Base-by-base conservation (phyloP, 2,797 vertebrate species). In the Anguilla marmorata region DNA sequence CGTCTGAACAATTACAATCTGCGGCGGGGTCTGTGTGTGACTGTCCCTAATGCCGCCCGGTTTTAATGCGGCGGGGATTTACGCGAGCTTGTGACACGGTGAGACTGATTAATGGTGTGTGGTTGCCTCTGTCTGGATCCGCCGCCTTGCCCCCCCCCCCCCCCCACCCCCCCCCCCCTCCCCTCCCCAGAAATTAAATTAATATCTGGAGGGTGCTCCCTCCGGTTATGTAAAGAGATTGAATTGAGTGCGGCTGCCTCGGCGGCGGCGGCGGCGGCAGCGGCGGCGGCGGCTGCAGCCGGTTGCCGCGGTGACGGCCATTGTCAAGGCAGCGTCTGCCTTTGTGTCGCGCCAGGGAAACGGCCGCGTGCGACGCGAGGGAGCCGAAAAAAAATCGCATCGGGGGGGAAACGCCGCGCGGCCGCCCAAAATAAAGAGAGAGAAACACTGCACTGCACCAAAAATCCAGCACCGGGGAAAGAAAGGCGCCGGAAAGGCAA, bases 91-190 rank as follows among this genome's bases (percentile, higher is more conserved):
- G 48, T 54, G 83, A 84, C 83, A 54, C 50, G n/a, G 50, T 8
- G 45, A 84, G 83, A 84, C 83, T 84, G 83, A 84, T 84, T 84
- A 84, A 84, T 84, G 83, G 83, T 33, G 45, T 56, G 82, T n/a
- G 83, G 45, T 6, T 84, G 52, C 30, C 6, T 48, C 48, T 84
- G 83, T 84, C 83, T 84, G 83, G 83, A 30, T 27, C 83, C 11
- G 48, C 48, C 45, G 33, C 30, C 66, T 14, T n/a, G 60, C 54
- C 54, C 60, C 60, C 79, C 79, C 21, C 21, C 80, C 37, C 37
- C 2, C 37, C 1, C 37, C 1, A 37, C 0, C 37, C 1, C 37
- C 37, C 37, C 37, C 37, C 33, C 37, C 0, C 37, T 2, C 37
- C 37, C 37, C 79, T 14, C 33, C 8, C 27, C 45, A 27, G 41